Evolutionary conservation across 92 coral and sea anemone genomes (phyloP).

Genomic region (Porites lobata): DNA sequence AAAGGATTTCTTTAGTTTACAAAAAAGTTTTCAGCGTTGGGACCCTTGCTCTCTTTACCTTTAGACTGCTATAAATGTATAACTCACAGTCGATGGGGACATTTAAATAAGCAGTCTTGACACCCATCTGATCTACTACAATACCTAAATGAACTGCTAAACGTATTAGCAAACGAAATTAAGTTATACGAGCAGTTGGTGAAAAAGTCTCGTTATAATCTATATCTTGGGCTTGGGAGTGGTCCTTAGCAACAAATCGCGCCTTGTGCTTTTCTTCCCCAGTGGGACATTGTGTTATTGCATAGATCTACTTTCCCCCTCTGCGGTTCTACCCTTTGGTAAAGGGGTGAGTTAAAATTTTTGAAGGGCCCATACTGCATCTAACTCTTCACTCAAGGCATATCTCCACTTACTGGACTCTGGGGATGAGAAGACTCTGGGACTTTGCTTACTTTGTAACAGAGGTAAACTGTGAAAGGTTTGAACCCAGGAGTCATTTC

Average conservation of each 20-base stretch:
- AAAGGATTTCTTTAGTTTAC: conserved; percentile 64
- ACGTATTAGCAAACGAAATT: conserved; percentile 65
- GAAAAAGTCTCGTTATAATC: conserved; percentile 65
- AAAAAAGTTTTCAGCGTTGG: conserved; percentile 67
- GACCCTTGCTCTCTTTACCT: conserved; percentile 42
- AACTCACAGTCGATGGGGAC: conserved; percentile 61
- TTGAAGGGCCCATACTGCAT: conserved; percentile 36
- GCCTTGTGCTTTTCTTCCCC: conserved; percentile 52
- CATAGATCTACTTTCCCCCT: conserved; percentile 62
- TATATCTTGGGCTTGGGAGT: conserved; percentile 49
- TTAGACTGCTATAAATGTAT: conserved; percentile 56
- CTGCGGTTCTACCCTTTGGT: conserved; percentile 53
- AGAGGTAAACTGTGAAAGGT: too few species aligned
- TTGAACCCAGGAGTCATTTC: too few species aligned
- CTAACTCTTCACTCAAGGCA: conserved; percentile 34
- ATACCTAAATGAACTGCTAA: conserved; percentile 40
- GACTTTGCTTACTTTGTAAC: conserved; percentile 29
- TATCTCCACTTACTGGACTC: conserved; percentile 26
- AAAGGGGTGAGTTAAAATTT: conserved; percentile 61
- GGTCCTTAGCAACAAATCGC: conserved; percentile 60
- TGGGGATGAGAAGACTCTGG: conserved; percentile 23
- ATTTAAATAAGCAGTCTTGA: conserved; percentile 51
- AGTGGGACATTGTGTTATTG: conserved; percentile 51
- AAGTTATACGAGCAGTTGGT: conserved; percentile 66
- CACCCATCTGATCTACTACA: conserved; percentile 61